Evolutionary conservation across 2,797 vertebrate species (phyloP).

Genomic region (Geotrypetes seraphini): DNA sequence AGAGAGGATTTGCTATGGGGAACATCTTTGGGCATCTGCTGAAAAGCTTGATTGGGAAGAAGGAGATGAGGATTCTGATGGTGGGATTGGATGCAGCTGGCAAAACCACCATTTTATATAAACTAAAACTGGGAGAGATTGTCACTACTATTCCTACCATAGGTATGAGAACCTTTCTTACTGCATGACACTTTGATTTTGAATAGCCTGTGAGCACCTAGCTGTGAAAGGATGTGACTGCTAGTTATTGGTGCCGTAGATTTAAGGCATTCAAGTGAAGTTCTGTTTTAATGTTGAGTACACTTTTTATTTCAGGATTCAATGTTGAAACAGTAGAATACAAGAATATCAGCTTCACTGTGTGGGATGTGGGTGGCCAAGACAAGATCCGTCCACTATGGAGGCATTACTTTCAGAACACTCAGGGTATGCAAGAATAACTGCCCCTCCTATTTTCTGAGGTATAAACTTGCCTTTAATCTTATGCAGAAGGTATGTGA

Average conservation of each 20-base stretch:
- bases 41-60: slow-evolving; percentile 92
- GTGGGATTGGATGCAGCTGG: slow-evolving; percentile 91
- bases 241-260: neutral
- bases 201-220: no score
- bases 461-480: no score
- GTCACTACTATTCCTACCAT: slow-evolving; percentile 96
- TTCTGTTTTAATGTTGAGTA: no score
- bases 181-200: no score
- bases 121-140: slow-evolving; percentile 91
- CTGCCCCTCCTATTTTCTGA: no score
- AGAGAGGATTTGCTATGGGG: no score
- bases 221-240: neutral
- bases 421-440: slow-evolving; percentile 84
- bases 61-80: slow-evolving; percentile 97
- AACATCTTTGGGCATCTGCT: slow-evolving; percentile 89
- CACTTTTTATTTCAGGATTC: slow-evolving; percentile 63
- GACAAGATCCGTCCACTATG: slow-evolving; percentile 95
- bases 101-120: slow-evolving; percentile 96
- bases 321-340: slow-evolving; percentile 96
- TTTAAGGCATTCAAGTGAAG: no score
- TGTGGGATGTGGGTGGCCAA: slow-evolving; percentile 96
- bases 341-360: slow-evolving; percentile 97
- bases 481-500: no score
- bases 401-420: slow-evolving; percentile 98
- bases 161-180: no score